Evolutionary conservation across 37 sponge, comb jelly and placozoan species (phyloP).

Genomic region (Diacarnus erythraeanus): DNA sequence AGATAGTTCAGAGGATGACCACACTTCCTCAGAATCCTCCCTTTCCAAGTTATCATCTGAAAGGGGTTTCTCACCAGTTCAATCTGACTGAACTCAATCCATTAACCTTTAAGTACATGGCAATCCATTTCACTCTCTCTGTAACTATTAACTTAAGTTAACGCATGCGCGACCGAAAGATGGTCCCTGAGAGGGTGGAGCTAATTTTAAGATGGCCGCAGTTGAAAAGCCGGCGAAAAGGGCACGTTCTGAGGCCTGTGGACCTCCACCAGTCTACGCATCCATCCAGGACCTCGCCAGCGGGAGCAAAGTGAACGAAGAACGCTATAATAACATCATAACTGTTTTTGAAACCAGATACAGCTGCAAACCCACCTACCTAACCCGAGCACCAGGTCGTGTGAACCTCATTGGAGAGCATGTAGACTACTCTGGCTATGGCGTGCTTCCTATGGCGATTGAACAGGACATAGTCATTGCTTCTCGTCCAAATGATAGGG

Average conservation of each 20-base stretch:
- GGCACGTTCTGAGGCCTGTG: not conserved
- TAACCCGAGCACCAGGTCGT: conserved; percentile 93
- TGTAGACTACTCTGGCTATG: conserved; percentile 97
- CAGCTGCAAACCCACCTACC: conserved; percentile 51
- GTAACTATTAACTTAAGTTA: no score
- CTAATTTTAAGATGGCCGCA: not conserved
- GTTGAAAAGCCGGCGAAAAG: conserved; percentile 22
- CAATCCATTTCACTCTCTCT: not conserved
- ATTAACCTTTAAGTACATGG: not conserved
- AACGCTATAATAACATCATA: conserved; percentile 49
- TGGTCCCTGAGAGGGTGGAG: not conserved
- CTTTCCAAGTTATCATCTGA: conserved; percentile 39
- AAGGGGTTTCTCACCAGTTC: conserved; percentile 28
- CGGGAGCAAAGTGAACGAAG: conserved; percentile 51
- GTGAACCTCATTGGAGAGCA: conserved; percentile 99
- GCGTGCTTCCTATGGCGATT: conserved; percentile 95
- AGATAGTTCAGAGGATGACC: conserved; percentile 1
- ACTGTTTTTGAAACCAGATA: conserved; percentile 42
- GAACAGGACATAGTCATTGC: conserved; percentile 87
- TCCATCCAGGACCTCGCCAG: conserved; percentile 38
- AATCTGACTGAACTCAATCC: conserved; percentile 5
- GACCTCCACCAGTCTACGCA: conserved; percentile 36
- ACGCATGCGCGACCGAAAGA: not conserved
- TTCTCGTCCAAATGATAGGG: not conserved
- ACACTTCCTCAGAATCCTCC: conserved; percentile 1